Conservation (phyloP, 2,113 vertebrate species). For the Platichthys stellatus region DNA sequence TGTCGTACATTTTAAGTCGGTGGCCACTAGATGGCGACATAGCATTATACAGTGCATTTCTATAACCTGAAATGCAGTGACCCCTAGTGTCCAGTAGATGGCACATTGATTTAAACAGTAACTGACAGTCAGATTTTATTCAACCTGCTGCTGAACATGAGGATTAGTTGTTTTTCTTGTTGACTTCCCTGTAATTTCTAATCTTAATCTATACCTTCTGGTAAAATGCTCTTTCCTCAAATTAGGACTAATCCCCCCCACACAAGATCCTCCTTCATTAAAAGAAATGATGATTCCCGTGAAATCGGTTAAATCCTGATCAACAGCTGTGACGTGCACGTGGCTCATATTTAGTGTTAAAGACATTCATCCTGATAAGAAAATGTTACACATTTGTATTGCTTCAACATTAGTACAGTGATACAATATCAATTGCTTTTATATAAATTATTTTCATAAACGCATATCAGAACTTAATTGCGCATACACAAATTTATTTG, state of each 20-base stretch:
- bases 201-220: neutral
- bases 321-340: constrained; percentile 17
- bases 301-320: constrained; percentile 32
- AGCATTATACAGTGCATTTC: neutral
- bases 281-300: constrained; percentile 29
- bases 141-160: neutral
- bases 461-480: too few relatives aligned
- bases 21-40: constrained; percentile 48
- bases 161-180: neutral
- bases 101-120: neutral
- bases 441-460: too few relatives aligned
- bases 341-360: neutral
- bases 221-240: neutral
- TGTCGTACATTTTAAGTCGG: accelerated
- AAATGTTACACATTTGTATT: neutral
- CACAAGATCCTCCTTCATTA: constrained; percentile 14
- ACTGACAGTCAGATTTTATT: neutral
- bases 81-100: neutral
- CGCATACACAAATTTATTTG: too few relatives aligned
- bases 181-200: neutral
- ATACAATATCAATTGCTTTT: too few relatives aligned
- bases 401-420: neutral
- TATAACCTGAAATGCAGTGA: neutral
- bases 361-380: neutral
- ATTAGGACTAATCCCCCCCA: constrained; percentile 1